Base-by-base conservation (phyloP, 2,888 invertebrate species). In the Scaptomyza caliginosa region DNA sequence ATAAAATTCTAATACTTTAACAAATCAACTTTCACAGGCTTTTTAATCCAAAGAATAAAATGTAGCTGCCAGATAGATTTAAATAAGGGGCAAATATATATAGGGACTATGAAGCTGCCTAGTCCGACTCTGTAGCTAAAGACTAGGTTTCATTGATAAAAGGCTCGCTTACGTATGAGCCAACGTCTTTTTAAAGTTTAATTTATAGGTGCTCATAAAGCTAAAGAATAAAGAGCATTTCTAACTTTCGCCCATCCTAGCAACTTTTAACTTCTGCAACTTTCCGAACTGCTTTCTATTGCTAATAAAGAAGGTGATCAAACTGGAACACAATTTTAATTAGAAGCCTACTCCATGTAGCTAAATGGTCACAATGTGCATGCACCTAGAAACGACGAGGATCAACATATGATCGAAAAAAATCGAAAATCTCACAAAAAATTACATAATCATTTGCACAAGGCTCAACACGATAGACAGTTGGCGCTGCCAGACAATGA, bases 141-240 rank as follows among this genome's bases (percentile, higher is more conserved):
- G 92, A 96, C 97, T 7, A 97, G 97, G 86, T 96, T 97, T 91
- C 97, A 97, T 90, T 90, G 96, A 96, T 90, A 94, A 94, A 80
- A 23, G 7, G 23, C 23, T 6, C 23, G 7, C 1, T 96, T 97
- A 89, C 93, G 97, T 80, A 92, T 97, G 16, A 94, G 96, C 88
- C 93, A 94, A 89, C n/a, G n/a, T n/a, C n/a, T n/a, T n/a, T n/a
- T n/a, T n/a, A n/a, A n/a, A n/a, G n/a, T n/a, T n/a, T n/a, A 94
- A 36, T 40, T 75, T 67, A 65, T 77, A 4, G 2, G 11, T 60
- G 48, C 62, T 65, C 50, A 30, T 46, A 52, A 65, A 73, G 67
- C 28, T 28, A 67, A 66, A 71, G 66, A 71, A 67, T 59, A 60
- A 74, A 77, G 67, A 55, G 19, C 56, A 65, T 63, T 26, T 42